Evolutionary conservation across 2,113 vertebrate species (phyloP).

Genomic region (Lamprotornis superbus): DNA sequence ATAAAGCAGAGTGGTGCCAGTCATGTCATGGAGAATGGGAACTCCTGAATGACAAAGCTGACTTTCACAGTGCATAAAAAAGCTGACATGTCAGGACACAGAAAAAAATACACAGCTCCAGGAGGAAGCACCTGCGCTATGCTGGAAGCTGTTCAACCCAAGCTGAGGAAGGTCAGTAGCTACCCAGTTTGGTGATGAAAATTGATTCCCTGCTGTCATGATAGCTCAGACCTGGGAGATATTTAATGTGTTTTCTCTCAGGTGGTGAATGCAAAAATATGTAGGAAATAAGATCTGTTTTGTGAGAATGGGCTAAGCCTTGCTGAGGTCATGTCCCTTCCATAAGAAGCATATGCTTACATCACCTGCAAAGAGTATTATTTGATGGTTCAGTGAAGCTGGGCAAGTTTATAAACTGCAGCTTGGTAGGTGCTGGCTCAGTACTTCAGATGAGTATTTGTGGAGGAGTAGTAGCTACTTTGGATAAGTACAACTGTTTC

Average conservation of each 20-base stretch:
- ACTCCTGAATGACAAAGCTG: not conserved
- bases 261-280: not conserved
- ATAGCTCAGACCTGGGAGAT: not conserved
- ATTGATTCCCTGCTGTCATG: not conserved
- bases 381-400: not conserved
- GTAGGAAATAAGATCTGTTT: not conserved
- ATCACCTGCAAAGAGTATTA: not conserved
- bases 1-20: not conserved
- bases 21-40: not conserved
- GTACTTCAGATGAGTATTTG: not conserved
- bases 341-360: not conserved
- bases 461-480: not conserved
- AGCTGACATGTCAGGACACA: not conserved
- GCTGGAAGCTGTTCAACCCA: not conserved
- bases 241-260: not conserved
- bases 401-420: not conserved
- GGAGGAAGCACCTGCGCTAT: not conserved
- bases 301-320: not conserved
- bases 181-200: not conserved
- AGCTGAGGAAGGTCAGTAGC: not conserved
- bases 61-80: not conserved
- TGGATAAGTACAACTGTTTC: not conserved
- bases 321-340: not conserved
- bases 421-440: not conserved
- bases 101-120: not conserved